Percentiles rank a stretch among this genome's conserved stretches.
Evolutionary conservation across 2,113 vertebrate species (phyloP).

Genomic region (Saccopteryx bilineata): DNA sequence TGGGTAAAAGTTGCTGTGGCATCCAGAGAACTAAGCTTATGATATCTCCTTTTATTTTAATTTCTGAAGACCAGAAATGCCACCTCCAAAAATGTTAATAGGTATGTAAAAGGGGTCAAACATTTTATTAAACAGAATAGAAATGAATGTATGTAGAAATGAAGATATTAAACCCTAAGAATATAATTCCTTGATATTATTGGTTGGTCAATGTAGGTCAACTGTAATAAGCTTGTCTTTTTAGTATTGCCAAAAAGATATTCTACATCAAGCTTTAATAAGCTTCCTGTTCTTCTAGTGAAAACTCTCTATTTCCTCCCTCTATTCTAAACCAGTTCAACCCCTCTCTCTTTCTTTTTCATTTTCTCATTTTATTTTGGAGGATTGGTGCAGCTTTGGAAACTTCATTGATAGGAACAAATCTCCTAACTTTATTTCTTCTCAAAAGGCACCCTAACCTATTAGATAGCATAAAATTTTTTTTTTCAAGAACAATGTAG

Average conservation of each 20-base stretch:
- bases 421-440: slow-evolving; percentile 38
- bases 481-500: slow-evolving; percentile 96
- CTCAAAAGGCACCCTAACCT: slow-evolving; percentile 87
- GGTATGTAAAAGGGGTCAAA: background rate
- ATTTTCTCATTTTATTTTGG: slow-evolving; percentile 30
- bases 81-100: background rate
- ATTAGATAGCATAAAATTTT: slow-evolving; percentile 95
- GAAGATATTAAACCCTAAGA: background rate
- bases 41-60: background rate
- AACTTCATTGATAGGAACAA: slow-evolving; percentile 72
- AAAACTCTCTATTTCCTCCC: slow-evolving; percentile 10
- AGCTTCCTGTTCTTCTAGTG: slow-evolving; percentile 38
- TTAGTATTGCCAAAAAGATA: background rate
- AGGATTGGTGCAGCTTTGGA: slow-evolving; percentile 47
- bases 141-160: slow-evolving; percentile 3
- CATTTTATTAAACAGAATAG: background rate
- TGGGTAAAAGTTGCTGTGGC: background rate
- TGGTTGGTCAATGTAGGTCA: background rate
- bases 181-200: background rate
- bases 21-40: background rate
- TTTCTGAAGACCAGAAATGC: background rate
- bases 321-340: background rate
- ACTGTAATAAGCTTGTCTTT: background rate
- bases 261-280: slow-evolving; percentile 8
- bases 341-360: background rate